Percentiles rank a stretch among this genome's conserved stretches.
These are phyloP conservation scores for Eledone cirrhosa DNA, from an alignment of 2,888 invertebrate genomes.

Conservation along the genomic window DNA sequence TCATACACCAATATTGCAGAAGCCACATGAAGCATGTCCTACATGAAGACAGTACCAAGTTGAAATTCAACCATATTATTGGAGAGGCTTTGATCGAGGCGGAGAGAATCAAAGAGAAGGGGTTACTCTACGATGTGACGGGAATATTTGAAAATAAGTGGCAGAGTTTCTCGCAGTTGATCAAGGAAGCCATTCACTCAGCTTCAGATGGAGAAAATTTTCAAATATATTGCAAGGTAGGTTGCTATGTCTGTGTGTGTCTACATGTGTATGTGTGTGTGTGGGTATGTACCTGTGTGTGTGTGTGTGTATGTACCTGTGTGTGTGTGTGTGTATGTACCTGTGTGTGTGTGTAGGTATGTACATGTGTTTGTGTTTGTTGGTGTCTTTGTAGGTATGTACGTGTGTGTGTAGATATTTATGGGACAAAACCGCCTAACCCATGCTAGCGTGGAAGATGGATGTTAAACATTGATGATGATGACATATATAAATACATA, in stretches of 20 bases:
- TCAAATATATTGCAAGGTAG: slow-evolving; percentile 7
- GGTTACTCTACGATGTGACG: neutral
- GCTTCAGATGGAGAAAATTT: slow-evolving; percentile 16
- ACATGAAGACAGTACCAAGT: neutral
- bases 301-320: no score
- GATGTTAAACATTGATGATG: no score
- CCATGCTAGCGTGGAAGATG: no score
- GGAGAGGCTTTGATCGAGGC: neutral
- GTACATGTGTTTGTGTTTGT: no score
- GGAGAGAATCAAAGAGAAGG: neutral
- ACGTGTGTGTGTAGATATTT: no score
- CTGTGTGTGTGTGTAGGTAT: no score
- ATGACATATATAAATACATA: no score
- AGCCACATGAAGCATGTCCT: neutral
- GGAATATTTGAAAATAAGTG: neutral
- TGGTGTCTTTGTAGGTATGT: no score
- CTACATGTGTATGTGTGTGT: no score
- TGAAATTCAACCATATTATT: slow-evolving; percentile 6
- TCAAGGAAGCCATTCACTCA: neutral
- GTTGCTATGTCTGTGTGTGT: neutral
- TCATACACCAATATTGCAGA: neutral
- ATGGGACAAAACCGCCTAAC: no score
- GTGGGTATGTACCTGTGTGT: no score
- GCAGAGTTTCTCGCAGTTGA: neutral
- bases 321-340: no score